Evolutionary conservation across 2,113 vertebrate species (phyloP).

Genomic region (Urocitellus parryii): DNA sequence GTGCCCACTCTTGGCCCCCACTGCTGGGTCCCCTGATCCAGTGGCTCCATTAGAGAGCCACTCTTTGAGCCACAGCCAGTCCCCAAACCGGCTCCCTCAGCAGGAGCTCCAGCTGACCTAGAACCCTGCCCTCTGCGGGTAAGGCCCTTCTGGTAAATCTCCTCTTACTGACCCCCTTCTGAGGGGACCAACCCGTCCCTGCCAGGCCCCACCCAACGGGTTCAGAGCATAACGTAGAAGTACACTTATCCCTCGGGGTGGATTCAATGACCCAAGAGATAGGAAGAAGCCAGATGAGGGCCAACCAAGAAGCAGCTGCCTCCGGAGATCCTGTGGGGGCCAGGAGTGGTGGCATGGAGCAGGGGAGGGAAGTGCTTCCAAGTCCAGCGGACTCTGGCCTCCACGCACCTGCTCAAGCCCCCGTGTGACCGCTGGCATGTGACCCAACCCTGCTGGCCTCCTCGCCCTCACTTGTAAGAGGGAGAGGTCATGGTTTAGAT

Average conservation of each 20-base stretch:
- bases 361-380: fast-evolving
- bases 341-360: fast-evolving
- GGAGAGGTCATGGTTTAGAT: not conserved
- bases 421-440: not conserved
- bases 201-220: fast-evolving
- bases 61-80: not conserved
- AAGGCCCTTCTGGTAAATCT: not conserved
- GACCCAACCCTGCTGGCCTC: fast-evolving
- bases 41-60: not conserved
- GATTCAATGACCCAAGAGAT: not conserved
- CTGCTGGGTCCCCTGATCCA: not conserved
- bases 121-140: fast-evolving
- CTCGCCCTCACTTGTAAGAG: not conserved
- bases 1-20: fast-evolving
- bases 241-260: not conserved
- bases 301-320: not conserved
- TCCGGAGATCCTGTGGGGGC: too few relatives aligned
- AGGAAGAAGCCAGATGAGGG: not conserved
- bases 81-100: not conserved
- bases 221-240: not conserved
- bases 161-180: fast-evolving
- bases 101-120: too few relatives aligned
- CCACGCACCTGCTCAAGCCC: not conserved
- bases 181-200: not conserved
- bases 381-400: fast-evolving